Evolutionary conservation across 2,113 vertebrate species (phyloP).

Genomic region (Ornithorhynchus anatinus): DNA sequence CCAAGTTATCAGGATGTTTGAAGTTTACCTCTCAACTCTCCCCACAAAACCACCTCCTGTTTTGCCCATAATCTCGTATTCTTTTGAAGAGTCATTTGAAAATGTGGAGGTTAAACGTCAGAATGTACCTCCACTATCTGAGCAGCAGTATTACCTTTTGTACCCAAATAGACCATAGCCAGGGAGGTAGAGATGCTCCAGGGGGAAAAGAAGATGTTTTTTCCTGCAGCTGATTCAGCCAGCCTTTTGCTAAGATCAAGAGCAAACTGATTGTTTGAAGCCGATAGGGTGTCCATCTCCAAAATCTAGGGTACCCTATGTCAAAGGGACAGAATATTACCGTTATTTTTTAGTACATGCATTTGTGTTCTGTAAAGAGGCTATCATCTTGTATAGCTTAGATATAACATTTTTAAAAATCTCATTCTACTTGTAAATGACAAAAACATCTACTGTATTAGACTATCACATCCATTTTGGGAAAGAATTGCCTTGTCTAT

Average conservation of each 20-base stretch:
- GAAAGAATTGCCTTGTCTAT: too few species aligned
- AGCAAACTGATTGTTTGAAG: constrained; percentile 74
- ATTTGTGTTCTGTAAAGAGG: background rate
- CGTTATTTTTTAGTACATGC: background rate
- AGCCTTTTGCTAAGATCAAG: constrained; percentile 73
- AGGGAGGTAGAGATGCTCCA: constrained; percentile 76
- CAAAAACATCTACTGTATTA: too few species aligned
- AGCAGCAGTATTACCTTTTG: constrained; percentile 67
- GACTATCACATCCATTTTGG: too few species aligned
- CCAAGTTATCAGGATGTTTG: too few species aligned
- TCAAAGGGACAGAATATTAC: background rate
- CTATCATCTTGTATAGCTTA: too few species aligned
- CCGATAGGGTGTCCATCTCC: constrained; percentile 68
- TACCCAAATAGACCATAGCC: constrained; percentile 77
- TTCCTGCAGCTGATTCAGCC: constrained; percentile 20
- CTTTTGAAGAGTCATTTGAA: background rate
- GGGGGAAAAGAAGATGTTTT: constrained; percentile 79
- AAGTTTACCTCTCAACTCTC: too few species aligned
- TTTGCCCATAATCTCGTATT: too few species aligned
- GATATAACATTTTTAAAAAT: too few species aligned
- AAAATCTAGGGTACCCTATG: constrained; percentile 23
- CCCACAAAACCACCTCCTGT: too few species aligned
- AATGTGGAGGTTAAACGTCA: accelerated
- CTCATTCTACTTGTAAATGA: too few species aligned
- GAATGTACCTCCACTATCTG: constrained; percentile 77